These are phyloP conservation scores for Anas capensis DNA, from an alignment of 2,797 vertebrate species.

Conservation along the genomic window DNA sequence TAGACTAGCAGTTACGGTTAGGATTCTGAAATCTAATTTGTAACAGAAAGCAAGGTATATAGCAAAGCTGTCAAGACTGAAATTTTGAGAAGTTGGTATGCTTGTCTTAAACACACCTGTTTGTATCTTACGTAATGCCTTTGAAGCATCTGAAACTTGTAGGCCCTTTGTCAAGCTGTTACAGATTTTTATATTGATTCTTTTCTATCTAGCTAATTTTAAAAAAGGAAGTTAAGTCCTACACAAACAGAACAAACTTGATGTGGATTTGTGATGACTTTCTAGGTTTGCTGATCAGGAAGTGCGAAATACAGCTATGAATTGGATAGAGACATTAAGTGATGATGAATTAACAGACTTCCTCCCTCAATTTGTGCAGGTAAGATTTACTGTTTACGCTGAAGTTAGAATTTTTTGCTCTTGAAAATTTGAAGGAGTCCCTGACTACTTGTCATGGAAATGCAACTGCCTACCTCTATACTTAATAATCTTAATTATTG, in stretches of 20 bases:
- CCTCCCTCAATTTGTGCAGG: slow-evolving; percentile 97
- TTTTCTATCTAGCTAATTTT: background rate
- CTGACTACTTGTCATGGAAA: background rate
- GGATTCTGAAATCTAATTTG: background rate
- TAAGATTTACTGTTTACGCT: slow-evolving; percentile 55
- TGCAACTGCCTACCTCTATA: background rate
- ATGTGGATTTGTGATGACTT: slow-evolving; percentile 23
- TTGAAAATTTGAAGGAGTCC: background rate
- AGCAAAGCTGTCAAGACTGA: background rate
- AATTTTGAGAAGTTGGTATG: background rate
- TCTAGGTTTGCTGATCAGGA: slow-evolving; percentile 94
- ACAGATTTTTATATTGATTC: background rate
- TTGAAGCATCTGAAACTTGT: background rate
- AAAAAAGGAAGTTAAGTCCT: background rate
- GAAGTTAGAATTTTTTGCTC: background rate
- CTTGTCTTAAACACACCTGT: background rate
- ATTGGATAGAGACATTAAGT: slow-evolving; percentile 91
- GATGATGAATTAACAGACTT: slow-evolving; percentile 95
- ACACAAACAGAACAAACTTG: background rate
- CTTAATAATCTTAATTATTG: background rate
- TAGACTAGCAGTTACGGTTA: background rate
- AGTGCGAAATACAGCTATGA: slow-evolving; percentile 89
- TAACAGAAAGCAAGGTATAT: background rate
- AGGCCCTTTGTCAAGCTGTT: background rate
- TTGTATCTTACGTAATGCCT: background rate